A percentile compares a stretch with the other conserved stretches of the same genome.
Conservation (phyloP, 2,113 vertebrate species). For the Eulemur macaco region DNA sequence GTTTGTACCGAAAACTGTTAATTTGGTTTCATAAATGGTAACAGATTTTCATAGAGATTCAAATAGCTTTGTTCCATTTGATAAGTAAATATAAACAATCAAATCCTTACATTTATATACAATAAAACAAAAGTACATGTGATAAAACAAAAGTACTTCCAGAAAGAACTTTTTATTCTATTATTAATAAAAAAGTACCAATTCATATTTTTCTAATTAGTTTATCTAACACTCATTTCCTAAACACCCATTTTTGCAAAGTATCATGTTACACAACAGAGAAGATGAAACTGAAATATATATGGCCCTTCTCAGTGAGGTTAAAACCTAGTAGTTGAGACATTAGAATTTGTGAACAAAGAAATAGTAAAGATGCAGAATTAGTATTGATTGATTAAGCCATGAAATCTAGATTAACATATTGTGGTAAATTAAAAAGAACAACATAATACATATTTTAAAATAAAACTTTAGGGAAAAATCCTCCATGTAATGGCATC, state of each 20-base stretch:
- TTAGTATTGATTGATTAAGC: neutral
- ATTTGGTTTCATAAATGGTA: neutral
- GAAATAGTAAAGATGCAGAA: neutral
- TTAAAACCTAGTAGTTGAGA: neutral
- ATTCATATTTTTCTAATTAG: neutral
- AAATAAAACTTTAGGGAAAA: neutral
- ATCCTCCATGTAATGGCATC: neutral
- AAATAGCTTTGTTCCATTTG: neutral
- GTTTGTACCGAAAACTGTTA: neutral
- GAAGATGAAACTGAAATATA: neutral
- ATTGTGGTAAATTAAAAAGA: neutral
- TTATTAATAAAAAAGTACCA: neutral
- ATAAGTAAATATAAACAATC: neutral
- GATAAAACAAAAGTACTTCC: neutral
- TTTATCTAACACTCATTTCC: neutral
- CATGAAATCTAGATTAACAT: neutral
- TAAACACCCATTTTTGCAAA: neutral
- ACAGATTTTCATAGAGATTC: conserved; percentile 2
- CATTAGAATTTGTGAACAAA: neutral
- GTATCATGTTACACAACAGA: neutral
- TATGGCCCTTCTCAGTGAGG: neutral
- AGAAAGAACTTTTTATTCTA: neutral
- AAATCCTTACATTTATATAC: neutral
- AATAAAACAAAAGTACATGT: conserved; percentile 31
- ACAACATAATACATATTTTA: neutral